phyloP scores from a whole-genome alignment of 2,797 vertebrate species.

The Vireo griseus region DNA sequence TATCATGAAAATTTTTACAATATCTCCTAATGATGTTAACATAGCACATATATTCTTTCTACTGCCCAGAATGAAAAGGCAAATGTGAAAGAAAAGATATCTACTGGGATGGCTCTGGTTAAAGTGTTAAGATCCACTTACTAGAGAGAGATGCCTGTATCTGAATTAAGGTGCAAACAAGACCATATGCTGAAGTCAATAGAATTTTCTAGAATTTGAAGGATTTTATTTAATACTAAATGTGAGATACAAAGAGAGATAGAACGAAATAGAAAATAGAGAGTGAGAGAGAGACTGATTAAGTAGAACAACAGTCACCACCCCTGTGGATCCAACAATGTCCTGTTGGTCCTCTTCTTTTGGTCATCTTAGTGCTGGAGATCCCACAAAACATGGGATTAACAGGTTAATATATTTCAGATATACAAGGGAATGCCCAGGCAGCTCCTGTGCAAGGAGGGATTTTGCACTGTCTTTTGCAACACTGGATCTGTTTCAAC shows the following conservation, averaged over 20 bases:
- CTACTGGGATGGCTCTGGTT: not conserved
- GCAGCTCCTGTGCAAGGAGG: not conserved
- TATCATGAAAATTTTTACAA: not conserved
- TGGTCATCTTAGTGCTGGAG: accelerated
- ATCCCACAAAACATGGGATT: not conserved
- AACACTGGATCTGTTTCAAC: no score
- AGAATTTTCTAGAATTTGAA: not conserved
- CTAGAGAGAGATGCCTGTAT: not conserved
- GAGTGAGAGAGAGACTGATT: not conserved
- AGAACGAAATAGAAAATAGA: not conserved
- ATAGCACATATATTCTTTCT: not conserved
- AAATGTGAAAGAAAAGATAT: not conserved
- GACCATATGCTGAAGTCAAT: not conserved
- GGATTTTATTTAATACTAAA: not conserved
- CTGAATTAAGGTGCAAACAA: accelerated
- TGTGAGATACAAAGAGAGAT: not conserved
- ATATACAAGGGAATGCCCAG: not conserved
- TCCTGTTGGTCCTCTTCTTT: not conserved
- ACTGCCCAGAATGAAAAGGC: not conserved
- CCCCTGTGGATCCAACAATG: not conserved
- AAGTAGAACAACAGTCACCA: no score
- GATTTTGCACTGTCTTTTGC: not conserved
- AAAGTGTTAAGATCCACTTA: not conserved
- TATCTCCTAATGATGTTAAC: not conserved
- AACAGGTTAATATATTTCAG: not conserved